Percentiles rank a stretch among this genome's conserved stretches.
These are phyloP conservation scores for Ursus arctos DNA, from an alignment of 2,113 vertebrate species.

Conservation along the genomic window DNA sequence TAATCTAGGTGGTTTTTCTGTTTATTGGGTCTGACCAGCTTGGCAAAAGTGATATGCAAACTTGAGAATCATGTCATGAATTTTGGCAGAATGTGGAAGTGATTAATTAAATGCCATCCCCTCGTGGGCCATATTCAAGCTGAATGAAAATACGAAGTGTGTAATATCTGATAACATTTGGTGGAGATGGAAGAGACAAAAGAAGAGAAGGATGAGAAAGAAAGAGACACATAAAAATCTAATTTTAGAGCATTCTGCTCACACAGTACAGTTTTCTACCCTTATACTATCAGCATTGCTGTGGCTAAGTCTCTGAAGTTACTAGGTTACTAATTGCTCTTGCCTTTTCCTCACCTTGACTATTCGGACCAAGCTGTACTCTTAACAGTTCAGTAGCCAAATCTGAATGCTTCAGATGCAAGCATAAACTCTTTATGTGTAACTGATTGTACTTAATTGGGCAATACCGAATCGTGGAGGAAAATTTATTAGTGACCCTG, in stretches of 20 bases:
- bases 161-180: slow-evolving; percentile 46
- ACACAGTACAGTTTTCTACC: background rate
- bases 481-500: slow-evolving; percentile 11
- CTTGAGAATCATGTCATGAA: slow-evolving; percentile 8
- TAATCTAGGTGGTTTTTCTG: slow-evolving; percentile 1
- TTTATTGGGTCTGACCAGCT: slow-evolving; percentile 10
- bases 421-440: slow-evolving; percentile 58
- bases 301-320: slow-evolving; percentile 2
- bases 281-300: background rate
- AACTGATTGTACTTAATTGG: slow-evolving; percentile 56
- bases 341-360: slow-evolving; percentile 56
- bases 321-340: slow-evolving; percentile 19
- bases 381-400: slow-evolving; percentile 57
- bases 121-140: slow-evolving; percentile 7
- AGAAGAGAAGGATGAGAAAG: background rate
- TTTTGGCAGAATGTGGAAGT: slow-evolving; percentile 60
- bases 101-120: slow-evolving; percentile 41
- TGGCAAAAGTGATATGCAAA: slow-evolving; percentile 57
- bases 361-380: background rate
- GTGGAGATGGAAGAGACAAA: slow-evolving; percentile 4
- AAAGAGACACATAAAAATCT: slow-evolving; percentile 10
- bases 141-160: slow-evolving; percentile 51
- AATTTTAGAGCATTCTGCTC: background rate
- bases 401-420: slow-evolving; percentile 28
- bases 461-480: background rate